A percentile compares a stretch with the other conserved stretches of the same genome.
These are phyloP conservation scores for Encarsia formosa DNA, from an alignment of 2,888 invertebrate genomes.

Conservation along the genomic window DNA sequence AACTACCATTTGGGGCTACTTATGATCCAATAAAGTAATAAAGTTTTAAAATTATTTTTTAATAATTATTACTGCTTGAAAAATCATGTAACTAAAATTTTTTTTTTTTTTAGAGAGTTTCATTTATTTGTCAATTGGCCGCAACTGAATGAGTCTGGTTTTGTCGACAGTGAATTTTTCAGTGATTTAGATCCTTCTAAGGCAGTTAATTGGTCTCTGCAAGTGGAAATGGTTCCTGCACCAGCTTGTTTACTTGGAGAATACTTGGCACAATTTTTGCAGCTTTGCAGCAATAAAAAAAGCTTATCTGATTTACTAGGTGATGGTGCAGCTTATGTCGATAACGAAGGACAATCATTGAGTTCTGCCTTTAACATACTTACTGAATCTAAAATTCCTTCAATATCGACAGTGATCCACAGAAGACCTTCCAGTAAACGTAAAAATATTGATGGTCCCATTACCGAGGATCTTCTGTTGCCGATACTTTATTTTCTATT, in stretches of 20 bases:
- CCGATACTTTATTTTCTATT: conserved; percentile 79
- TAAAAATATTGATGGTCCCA: conserved; percentile 68
- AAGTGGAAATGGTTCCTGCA: conserved; percentile 63
- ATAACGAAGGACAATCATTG: conserved; percentile 46
- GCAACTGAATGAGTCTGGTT: conserved; percentile 75
- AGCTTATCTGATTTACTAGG: conserved; percentile 56
- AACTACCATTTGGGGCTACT: conserved; percentile 80
- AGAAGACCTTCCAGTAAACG: conserved; percentile 56
- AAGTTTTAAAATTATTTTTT: not conserved
- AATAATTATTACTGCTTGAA: too few relatives aligned
- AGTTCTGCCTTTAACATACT: conserved; percentile 59
- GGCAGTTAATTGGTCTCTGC: conserved; percentile 76
- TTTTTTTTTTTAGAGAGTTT: conserved; percentile 58
- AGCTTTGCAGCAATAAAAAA: conserved; percentile 58
- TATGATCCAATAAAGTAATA: conserved; percentile 68
- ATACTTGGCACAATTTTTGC: conserved; percentile 67
- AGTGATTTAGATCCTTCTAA: conserved; percentile 81
- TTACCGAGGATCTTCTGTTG: conserved; percentile 70
- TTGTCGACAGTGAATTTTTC: conserved; percentile 82
- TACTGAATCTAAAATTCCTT: conserved; percentile 72
- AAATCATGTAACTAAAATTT: too few relatives aligned
- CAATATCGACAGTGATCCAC: conserved; percentile 58
- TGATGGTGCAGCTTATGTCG: conserved; percentile 48
- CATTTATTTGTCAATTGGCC: conserved; percentile 83
- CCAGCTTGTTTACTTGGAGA: conserved; percentile 75